phyloP scores from a whole-genome alignment of 2,113 vertebrate genomes.

The Myiozetetes cayanensis region DNA sequence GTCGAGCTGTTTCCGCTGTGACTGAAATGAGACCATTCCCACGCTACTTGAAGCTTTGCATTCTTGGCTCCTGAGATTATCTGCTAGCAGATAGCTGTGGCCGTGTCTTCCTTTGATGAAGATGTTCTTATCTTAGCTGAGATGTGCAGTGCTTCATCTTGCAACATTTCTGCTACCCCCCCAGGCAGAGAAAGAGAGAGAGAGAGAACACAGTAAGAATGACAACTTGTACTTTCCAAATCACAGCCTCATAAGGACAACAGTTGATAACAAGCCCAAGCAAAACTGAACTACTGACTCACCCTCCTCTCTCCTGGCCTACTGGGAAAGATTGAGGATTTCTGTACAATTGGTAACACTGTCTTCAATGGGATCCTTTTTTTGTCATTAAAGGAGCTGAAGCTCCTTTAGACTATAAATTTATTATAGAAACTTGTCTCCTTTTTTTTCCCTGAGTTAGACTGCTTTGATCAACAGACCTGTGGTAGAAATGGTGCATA shows the following conservation, averaged over 20 bases:
- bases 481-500: neutral
- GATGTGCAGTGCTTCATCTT: slow-evolving; percentile 10
- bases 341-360: neutral
- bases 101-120: slow-evolving; percentile 13
- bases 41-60: neutral
- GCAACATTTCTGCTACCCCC: slow-evolving; percentile 30
- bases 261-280: slow-evolving; percentile 57
- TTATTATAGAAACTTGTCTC: neutral
- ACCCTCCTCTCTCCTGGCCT: neutral
- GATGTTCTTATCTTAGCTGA: slow-evolving; percentile 31
- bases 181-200: neutral
- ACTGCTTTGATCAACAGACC: neutral
- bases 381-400: neutral
- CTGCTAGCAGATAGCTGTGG: neutral
- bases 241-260: slow-evolving; percentile 29
- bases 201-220: neutral
- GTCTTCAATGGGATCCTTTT: neutral
- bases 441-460: neutral
- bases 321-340: neutral
- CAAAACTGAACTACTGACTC: slow-evolving; percentile 44
- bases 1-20: neutral
- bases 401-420: neutral
- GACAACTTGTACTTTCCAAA: slow-evolving; percentile 50
- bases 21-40: slow-evolving; percentile 9
- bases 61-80: neutral